A percentile compares a stretch with the other conserved stretches of the same genome.
phyloP scores from a whole-genome alignment of 2,888 invertebrate genomes.

The Rhagonycha lutea region DNA sequence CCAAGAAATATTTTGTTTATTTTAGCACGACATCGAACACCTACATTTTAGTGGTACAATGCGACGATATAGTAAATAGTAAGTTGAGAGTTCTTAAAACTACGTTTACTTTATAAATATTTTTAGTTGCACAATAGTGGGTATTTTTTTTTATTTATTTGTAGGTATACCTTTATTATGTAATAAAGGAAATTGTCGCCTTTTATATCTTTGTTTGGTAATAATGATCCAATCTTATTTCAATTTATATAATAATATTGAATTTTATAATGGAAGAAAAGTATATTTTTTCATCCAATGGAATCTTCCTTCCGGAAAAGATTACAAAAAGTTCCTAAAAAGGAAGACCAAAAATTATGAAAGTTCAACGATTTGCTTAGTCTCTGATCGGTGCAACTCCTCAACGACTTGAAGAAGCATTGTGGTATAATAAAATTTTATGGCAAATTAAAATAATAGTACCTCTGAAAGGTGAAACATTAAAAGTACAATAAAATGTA shows the following conservation, averaged over 20 bases:
- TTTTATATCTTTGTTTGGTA: not conserved
- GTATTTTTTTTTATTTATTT: not conserved
- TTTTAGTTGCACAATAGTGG: not conserved
- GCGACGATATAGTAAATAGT: not conserved
- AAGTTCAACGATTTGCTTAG: not conserved
- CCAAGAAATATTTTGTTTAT: not conserved
- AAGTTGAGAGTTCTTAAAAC: not conserved
- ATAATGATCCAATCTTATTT: not conserved
- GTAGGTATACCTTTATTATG: not conserved
- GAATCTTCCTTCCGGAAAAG: not conserved
- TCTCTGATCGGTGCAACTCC: not conserved
- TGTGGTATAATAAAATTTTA: not conserved
- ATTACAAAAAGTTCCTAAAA: not conserved
- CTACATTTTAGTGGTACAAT: not conserved
- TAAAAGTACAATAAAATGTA: not conserved
- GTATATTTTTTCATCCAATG: no score
- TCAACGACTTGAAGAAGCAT: not conserved
- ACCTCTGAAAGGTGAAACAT: not conserved
- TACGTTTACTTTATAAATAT: not conserved
- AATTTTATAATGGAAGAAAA: no score
- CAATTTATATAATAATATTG: not conserved
- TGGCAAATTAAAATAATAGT: not conserved
- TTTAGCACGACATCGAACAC: not conserved
- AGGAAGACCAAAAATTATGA: no score
- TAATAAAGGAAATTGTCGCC: not conserved